Base-by-base conservation (phyloP, 2,797 vertebrate genomes). In the Holocentrus rufus region DNA sequence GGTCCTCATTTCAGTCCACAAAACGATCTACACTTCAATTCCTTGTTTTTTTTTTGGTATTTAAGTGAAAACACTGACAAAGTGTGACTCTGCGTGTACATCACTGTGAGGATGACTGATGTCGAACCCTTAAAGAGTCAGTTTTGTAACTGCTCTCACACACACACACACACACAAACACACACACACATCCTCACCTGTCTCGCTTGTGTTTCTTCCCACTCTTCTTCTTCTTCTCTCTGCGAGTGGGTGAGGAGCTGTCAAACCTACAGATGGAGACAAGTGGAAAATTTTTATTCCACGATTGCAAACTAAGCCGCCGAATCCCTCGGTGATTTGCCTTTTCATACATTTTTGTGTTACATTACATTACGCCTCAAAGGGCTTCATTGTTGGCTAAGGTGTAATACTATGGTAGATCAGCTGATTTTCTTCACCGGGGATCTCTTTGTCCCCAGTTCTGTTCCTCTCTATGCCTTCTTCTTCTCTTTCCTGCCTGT, bases 161-260 rank as follows among this genome's bases (percentile, higher is more conserved):
- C 36, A 63, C 52, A 42, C 54, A 10, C 36, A 61, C n/a, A 46
- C 31, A 69, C 47, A 65, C 74, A 65, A 53, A 42, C 54, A 10
- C 36, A 61, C n/a, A 46, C 31, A 69, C 47, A 65, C 74, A 65
- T 66, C 61, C 88, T 85, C 93, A 99, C 97, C 98, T 97, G 93
- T 98, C 96, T 82, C 96, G 93, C 81, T 96, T 98, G 91, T 97
- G 98, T 90, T 97, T 99, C 93, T 97, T 99, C 83, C 95, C 92
- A 63, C 94, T 94, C 90, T 96, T 96, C 87, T 96, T 96, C 88
- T 96, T 99, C 92, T 97, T 99, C 85, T 97, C 97, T 87, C 96
- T 96, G 87, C 95, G 96, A 76, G 95, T 91, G 27, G 97, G 95
- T 36, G 97, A 98, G 25, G 95, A 94, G 88, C 96, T 98, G 89